phyloP scores from a whole-genome alignment of 2,888 invertebrate species.

The Stenchaetothrips biformis region DNA sequence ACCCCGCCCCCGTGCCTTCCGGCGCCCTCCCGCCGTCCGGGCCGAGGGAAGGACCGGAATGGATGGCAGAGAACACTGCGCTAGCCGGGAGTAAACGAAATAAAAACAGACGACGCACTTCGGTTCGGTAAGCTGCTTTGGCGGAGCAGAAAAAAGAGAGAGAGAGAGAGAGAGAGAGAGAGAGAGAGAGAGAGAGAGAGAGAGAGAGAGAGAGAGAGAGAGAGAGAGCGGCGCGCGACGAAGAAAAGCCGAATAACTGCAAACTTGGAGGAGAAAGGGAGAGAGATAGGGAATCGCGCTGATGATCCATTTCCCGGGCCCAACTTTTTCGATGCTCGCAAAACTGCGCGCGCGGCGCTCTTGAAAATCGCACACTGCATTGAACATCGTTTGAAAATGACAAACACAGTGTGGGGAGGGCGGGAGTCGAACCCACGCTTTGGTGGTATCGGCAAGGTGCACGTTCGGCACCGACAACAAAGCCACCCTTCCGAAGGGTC shows the following conservation, averaged over 20 bases:
- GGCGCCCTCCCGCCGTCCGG: background rate
- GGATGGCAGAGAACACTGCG: background rate
- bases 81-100: conserved; percentile 3
- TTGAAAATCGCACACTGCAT: no score
- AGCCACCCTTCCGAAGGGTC: no score
- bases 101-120: conserved; percentile 21
- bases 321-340: conserved; percentile 12
- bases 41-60: background rate
- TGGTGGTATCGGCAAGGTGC: no score
- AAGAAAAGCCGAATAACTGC: background rate
- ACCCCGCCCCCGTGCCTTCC: background rate
- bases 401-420: no score
- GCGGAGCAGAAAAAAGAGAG: no score
- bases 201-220: background rate
- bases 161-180: no score
- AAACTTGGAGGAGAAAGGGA: conserved; percentile 12
- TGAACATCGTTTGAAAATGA: no score
- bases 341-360: background rate
- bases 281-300: conserved; percentile 10
- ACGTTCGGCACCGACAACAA: no score
- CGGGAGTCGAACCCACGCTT: no score
- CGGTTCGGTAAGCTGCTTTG: conserved; percentile 22
- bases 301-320: conserved; percentile 6
- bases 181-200: no score
- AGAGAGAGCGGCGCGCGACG: background rate